phyloP scores from a whole-genome alignment of 35 echinoderm and acorn worm genomes.

The Apostichopus japonicus region DNA sequence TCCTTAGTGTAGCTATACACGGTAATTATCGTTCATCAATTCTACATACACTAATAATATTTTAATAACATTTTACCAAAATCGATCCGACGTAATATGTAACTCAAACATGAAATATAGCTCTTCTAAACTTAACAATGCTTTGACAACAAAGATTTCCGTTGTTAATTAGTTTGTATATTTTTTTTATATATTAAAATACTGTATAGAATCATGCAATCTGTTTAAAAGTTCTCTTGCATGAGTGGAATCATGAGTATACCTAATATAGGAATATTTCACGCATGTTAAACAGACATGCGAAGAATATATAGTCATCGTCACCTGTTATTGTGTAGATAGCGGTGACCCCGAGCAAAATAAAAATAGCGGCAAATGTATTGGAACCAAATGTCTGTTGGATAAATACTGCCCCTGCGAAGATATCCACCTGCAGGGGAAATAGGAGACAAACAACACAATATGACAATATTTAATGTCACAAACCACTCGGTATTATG shows the following conservation, averaged over 20 bases:
- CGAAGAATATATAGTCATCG: not conserved
- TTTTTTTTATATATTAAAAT: too few species aligned
- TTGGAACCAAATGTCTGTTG: conserved; percentile 91
- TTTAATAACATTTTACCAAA: too few species aligned
- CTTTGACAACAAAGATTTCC: too few species aligned
- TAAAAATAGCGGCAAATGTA: conserved; percentile 75
- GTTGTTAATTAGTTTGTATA: too few species aligned
- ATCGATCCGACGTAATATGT: too few species aligned
- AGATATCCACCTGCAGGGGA: conserved; percentile 74
- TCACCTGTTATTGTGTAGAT: conserved; percentile 88
- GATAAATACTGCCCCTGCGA: conserved; percentile 85
- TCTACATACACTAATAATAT: too few species aligned
- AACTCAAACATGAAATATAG: too few species aligned
- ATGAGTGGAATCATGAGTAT: not conserved
- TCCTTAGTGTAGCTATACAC: too few species aligned
- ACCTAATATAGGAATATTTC: not conserved
- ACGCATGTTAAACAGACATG: not conserved
- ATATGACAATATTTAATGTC: not conserved
- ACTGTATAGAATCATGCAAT: too few species aligned
- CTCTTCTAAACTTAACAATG: too few species aligned
- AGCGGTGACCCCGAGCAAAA: conserved; percentile 74
- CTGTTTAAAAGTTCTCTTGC: not conserved
- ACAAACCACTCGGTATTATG: not conserved
- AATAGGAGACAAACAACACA: not conserved
- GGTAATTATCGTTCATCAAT: too few species aligned